phyloP scores from a whole-genome alignment of 2,888 invertebrate species.

The Cantharis flavilabris region DNA sequence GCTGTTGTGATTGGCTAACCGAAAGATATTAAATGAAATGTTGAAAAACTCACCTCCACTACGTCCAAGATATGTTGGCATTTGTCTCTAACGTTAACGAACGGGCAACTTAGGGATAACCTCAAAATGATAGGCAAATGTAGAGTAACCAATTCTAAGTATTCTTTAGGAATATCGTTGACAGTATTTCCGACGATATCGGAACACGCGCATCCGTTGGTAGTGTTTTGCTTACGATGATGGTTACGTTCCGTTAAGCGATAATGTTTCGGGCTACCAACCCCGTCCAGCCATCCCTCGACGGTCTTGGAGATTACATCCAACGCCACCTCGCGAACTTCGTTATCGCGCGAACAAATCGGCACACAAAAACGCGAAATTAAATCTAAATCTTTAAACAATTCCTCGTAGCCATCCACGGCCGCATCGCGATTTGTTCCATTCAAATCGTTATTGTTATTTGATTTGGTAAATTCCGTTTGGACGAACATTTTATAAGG shows the following conservation, averaged over 20 bases:
- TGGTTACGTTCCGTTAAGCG: constrained; percentile 47
- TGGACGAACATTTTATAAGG: constrained; percentile 51
- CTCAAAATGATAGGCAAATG: constrained; percentile 64
- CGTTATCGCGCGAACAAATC: constrained; percentile 59
- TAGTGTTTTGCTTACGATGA: constrained; percentile 47
- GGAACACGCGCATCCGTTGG: constrained; percentile 54
- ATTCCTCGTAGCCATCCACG: constrained; percentile 41
- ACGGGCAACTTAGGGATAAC: constrained; percentile 64
- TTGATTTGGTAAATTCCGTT: constrained; percentile 50
- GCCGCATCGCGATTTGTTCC: constrained; percentile 34
- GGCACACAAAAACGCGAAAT: constrained; percentile 60
- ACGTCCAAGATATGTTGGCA: constrained; percentile 62
- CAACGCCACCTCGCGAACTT: constrained; percentile 58
- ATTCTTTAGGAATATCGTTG: constrained; percentile 55
- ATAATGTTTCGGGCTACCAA: constrained; percentile 58
- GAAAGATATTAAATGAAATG: background rate
- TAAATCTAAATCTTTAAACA: constrained; percentile 55
- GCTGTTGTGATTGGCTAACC: no score
- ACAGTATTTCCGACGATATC: constrained; percentile 55
- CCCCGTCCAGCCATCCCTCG: constrained; percentile 60
- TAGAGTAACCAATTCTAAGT: constrained; percentile 58
- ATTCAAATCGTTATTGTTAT: constrained; percentile 49
- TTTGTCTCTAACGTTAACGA: constrained; percentile 63
- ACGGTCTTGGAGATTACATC: constrained; percentile 60
- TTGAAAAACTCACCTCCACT: constrained; percentile 58